Evolutionary conservation across 2,888 invertebrate species (phyloP).

Genomic region (Galeruca laticollis): DNA sequence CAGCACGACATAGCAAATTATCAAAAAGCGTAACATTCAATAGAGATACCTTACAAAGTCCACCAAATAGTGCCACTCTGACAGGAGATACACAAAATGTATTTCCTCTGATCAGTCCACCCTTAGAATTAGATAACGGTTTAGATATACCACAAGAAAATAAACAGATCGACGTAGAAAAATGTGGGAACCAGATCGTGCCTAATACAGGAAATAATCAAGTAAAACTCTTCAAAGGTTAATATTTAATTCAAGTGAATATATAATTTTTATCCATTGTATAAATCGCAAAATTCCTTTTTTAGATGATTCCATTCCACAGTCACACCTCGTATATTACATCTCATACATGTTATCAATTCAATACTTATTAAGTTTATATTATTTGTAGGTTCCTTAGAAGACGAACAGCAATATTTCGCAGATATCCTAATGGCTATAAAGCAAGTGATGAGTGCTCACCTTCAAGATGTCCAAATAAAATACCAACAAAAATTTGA

Average conservation of each 20-base stretch:
- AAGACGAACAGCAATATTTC: constrained; percentile 83
- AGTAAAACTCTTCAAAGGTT: constrained; percentile 71
- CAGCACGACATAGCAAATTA: constrained; percentile 88
- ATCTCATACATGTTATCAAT: too few species aligned
- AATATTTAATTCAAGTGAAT: background rate
- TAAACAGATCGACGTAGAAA: constrained; percentile 70
- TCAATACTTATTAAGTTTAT: constrained; percentile 43
- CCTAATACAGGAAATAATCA: constrained; percentile 73
- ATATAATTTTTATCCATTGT: too few species aligned
- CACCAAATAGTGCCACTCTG: constrained; percentile 70
- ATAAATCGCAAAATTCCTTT: too few species aligned
- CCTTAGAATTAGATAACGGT: constrained; percentile 62
- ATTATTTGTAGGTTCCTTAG: constrained; percentile 69
- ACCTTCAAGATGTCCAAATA: constrained; percentile 78
- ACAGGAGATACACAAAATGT: constrained; percentile 53
- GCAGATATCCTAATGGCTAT: constrained; percentile 83
- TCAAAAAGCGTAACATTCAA: constrained; percentile 92
- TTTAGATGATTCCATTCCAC: too few species aligned
- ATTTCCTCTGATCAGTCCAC: constrained; percentile 62
- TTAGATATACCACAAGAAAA: constrained; percentile 65
- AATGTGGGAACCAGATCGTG: constrained; percentile 71
- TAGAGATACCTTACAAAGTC: constrained; percentile 85
- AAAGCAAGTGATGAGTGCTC: constrained; percentile 83
- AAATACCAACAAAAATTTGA: constrained; percentile 81
- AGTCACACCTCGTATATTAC: too few species aligned